phyloP scores from a whole-genome alignment of 2,797 vertebrate species.

The Orientallactaga sibirica region DNA sequence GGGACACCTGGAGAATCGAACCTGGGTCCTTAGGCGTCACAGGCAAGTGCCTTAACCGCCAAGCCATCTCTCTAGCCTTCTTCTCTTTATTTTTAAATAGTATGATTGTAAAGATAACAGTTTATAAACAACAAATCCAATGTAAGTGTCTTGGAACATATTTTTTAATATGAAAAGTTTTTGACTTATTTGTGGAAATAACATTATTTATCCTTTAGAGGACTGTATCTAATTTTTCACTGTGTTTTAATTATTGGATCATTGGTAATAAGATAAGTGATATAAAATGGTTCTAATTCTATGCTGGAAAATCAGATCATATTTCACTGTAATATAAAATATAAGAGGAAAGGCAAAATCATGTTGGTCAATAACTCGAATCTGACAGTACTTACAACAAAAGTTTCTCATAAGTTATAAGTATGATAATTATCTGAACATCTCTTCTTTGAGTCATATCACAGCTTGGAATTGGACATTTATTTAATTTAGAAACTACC shows the following conservation, averaged over 20 bases:
- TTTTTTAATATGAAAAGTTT: constrained; percentile 44
- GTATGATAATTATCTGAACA: neutral
- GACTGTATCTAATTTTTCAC: neutral
- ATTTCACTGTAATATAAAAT: neutral
- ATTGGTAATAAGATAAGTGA: neutral
- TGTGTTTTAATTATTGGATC: neutral
- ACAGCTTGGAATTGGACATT: neutral
- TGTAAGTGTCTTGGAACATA: neutral
- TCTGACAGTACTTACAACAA: neutral
- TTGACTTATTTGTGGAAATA: constrained; percentile 38
- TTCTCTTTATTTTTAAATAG: neutral
- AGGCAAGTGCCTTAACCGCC: no score
- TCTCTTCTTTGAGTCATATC: neutral
- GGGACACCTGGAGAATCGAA: no score
- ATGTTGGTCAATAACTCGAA: neutral
- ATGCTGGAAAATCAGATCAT: neutral
- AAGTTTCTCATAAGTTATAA: neutral
- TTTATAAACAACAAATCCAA: neutral
- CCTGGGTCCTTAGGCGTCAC: no score
- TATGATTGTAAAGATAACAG: neutral
- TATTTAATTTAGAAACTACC: constrained; percentile 33
- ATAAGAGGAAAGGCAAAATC: constrained; percentile 5
- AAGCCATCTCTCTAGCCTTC: neutral
- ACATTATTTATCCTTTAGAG: constrained; percentile 41
- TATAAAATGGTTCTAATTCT: neutral